These are phyloP conservation scores for Lacerta viridis DNA, from an alignment of 2,797 vertebrate species.

Conservation along the genomic window DNA sequence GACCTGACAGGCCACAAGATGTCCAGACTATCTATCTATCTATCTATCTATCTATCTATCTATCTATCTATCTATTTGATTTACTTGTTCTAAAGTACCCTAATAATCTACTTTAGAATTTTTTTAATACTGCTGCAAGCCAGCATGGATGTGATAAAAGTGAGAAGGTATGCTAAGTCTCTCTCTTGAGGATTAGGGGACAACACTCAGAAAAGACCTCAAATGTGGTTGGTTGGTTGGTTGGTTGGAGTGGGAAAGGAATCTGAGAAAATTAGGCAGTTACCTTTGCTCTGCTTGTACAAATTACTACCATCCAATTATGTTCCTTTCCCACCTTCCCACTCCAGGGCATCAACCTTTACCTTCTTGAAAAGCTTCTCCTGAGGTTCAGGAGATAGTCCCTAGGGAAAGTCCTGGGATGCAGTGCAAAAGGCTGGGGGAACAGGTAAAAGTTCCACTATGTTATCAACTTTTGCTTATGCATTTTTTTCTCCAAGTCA, in stretches of 20 bases:
- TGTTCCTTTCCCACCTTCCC: not conserved
- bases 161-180: too few relatives aligned
- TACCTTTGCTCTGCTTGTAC: not conserved
- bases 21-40: not conserved
- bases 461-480: not conserved
- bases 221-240: too few relatives aligned
- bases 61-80: not conserved
- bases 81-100: not conserved
- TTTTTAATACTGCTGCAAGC: not conserved
- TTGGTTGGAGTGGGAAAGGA: not conserved
- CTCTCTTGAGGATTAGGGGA: not conserved
- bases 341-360: not conserved
- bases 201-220: not conserved
- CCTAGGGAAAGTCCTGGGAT: not conserved
- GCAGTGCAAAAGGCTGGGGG: not conserved
- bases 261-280: not conserved
- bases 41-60: too few relatives aligned
- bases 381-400: not conserved
- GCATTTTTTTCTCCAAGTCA: not conserved
- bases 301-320: not conserved
- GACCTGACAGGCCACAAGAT: not conserved
- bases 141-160: too few relatives aligned
- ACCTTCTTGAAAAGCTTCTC: not conserved
- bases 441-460: not conserved
- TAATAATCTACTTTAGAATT: not conserved